phyloP scores from a whole-genome alignment of 2,113 vertebrate genomes.

The Merops nubicus region DNA sequence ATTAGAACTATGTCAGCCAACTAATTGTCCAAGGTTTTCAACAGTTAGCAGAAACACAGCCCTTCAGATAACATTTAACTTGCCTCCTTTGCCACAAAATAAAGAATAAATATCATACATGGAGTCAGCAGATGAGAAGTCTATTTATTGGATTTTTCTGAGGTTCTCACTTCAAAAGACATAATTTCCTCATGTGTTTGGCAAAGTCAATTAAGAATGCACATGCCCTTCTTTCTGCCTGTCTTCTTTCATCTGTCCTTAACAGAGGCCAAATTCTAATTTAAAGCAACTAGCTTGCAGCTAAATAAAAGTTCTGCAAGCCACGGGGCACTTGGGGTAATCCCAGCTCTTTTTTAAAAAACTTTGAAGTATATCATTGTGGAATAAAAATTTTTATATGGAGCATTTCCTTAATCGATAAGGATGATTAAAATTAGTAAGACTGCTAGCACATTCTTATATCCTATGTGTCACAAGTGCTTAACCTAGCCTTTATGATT shows the following conservation, averaged over 20 bases:
- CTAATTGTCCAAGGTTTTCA: rapidly evolving
- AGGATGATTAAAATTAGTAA: neutral
- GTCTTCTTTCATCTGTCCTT: neutral
- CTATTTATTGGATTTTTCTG: neutral
- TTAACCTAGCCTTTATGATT: neutral
- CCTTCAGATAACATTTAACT: neutral
- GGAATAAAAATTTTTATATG: neutral
- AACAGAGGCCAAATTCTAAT: neutral
- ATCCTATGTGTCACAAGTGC: neutral
- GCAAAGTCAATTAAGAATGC: neutral
- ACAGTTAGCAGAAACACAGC: neutral
- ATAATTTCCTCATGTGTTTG: neutral
- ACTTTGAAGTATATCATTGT: neutral
- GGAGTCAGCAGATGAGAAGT: neutral
- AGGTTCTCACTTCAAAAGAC: neutral
- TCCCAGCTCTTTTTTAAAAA: neutral
- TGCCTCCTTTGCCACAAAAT: neutral
- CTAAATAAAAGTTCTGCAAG: neutral
- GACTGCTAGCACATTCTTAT: neutral
- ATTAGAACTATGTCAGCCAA: neutral
- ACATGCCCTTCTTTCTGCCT: neutral
- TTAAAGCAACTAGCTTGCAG: neutral
- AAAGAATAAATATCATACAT: neutral
- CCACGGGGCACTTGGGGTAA: neutral
- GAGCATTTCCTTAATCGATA: neutral